A percentile compares a stretch with the other conserved stretches of the same genome.
Evolutionary conservation across 2,113 vertebrate genomes (phyloP).

Genomic region (Phoxinus phoxinus): DNA sequence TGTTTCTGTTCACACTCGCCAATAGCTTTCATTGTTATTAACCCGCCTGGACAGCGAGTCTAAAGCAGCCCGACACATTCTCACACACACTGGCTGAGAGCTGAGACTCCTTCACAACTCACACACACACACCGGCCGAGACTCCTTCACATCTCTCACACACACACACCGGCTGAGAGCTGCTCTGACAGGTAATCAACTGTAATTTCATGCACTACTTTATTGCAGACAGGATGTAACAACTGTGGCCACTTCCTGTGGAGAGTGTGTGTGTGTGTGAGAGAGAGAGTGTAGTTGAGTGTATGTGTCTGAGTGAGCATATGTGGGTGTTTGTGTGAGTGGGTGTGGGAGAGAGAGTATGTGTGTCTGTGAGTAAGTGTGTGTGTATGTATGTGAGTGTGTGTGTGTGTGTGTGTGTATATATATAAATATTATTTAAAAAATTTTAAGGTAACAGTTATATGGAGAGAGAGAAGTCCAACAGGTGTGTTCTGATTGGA

Average conservation of each 20-base stretch:
- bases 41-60: background rate
- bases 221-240: slow-evolving; percentile 28
- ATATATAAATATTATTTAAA: no score
- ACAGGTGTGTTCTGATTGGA: slow-evolving; percentile 23
- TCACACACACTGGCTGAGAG: background rate
- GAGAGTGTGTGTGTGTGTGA: no score
- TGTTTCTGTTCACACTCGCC: slow-evolving; percentile 2
- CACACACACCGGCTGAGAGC: background rate
- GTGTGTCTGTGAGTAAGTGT: no score
- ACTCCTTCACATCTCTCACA: background rate
- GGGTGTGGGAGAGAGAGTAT: no score
- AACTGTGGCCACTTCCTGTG: slow-evolving; percentile 8
- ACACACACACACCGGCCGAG: background rate
- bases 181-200: slow-evolving; percentile 45
- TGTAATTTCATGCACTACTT: slow-evolving; percentile 42
- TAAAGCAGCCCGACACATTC: slow-evolving; percentile 8
- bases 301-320: no score
- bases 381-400: no score
- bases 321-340: no score
- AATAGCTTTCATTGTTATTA: slow-evolving; percentile 30
- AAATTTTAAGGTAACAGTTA: no score
- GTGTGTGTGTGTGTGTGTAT: no score
- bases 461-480: background rate
- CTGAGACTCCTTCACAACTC: background rate
- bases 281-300: no score